Percentiles rank a stretch among this genome's conserved stretches.
These are phyloP conservation scores for Auanema freiburgensis DNA, from an alignment of 2,888 invertebrate species.

Conservation along the genomic window DNA sequence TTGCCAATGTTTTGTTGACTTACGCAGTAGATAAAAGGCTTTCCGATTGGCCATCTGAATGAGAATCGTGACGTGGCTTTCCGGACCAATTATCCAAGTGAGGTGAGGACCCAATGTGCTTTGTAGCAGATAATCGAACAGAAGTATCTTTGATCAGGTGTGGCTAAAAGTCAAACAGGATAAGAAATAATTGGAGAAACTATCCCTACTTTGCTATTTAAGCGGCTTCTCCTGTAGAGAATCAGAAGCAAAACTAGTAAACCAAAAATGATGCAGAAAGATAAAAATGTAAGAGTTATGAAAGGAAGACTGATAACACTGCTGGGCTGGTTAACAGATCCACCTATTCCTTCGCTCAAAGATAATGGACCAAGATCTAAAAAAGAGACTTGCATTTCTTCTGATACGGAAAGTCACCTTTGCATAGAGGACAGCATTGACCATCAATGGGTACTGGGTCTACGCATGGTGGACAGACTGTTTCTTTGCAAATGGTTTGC, in stretches of 20 bases:
- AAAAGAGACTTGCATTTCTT: not conserved
- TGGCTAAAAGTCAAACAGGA: constrained; percentile 7
- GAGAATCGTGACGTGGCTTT: constrained; percentile 19
- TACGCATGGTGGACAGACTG: constrained; percentile 53
- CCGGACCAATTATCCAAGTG: constrained; percentile 36
- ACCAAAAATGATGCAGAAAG: constrained; percentile 25
- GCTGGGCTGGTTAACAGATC: constrained; percentile 1
- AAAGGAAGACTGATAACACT: constrained; percentile 17
- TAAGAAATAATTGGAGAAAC: not conserved
- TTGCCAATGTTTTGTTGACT: constrained; percentile 1
- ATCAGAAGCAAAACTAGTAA: constrained; percentile 39
- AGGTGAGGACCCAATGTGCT: constrained; percentile 44
- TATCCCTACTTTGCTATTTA: constrained; percentile 30
- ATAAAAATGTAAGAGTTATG: constrained; percentile 26
- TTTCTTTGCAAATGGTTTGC: constrained; percentile 53
- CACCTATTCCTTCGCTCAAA: constrained; percentile 5
- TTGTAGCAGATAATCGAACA: constrained; percentile 39
- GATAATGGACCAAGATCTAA: constrained; percentile 1
- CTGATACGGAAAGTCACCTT: constrained; percentile 54
- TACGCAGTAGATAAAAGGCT: constrained; percentile 47
- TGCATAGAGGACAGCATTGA: constrained; percentile 69
- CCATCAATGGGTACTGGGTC: constrained; percentile 66
- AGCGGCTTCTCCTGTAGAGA: constrained; percentile 45
- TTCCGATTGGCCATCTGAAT: constrained; percentile 38
- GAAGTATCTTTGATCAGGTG: constrained; percentile 15